Base-by-base conservation (phyloP, 2,113 vertebrate species). In the Oryzias woworae region DNA sequence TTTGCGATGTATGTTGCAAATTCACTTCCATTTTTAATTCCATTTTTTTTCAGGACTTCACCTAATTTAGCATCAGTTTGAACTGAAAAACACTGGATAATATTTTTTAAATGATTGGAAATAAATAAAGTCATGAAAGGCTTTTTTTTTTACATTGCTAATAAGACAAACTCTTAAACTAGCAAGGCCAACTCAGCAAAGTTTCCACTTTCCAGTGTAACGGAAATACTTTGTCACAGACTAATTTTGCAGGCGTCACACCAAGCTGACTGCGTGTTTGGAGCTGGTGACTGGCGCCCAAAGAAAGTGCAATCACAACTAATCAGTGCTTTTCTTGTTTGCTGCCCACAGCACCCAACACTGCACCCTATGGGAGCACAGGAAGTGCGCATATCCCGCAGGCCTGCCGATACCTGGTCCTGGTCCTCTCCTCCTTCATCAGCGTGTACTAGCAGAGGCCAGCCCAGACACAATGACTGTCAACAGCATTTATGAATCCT, bases 371-470 rank as follows among this genome's bases (percentile, higher is more conserved):
- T 66, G 96, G 96, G 77, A 92, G 96, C 88, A 95, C 93, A 75
- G 96, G 95, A 67, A 93, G 92, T 0, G 94, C 95, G 0, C 93
- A 95, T 63, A 81, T 94, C 89, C 92, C 95, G 53, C 93, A 94
- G 91, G 95, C 95, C 92, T 96, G 95, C 92, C 94, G 93, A 87
- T 93, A 92, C 93, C 95, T 98, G 89, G 92, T 96, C 88, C 84
- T 98, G 94, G 92, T 92, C 82, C 92, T 99, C 70, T 94, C 94
- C 91, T 95, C 94, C 89, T 92, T 96, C 93, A 94, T 95, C 93
- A 96, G 94, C 88, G 88, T 94, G 90, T 94, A 96, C 93, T 96
- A 96, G 93, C 92, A 89, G 92, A 93, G 92, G 92, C 93, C 91
- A 86, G 86, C 88, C 41, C 89, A 73, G 92, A 91, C 94, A 92